Percentiles rank a stretch among this genome's conserved stretches.
Conservation (phyloP, 92 coral and sea anemone genomes). For the Zoanthus gigantus region DNA sequence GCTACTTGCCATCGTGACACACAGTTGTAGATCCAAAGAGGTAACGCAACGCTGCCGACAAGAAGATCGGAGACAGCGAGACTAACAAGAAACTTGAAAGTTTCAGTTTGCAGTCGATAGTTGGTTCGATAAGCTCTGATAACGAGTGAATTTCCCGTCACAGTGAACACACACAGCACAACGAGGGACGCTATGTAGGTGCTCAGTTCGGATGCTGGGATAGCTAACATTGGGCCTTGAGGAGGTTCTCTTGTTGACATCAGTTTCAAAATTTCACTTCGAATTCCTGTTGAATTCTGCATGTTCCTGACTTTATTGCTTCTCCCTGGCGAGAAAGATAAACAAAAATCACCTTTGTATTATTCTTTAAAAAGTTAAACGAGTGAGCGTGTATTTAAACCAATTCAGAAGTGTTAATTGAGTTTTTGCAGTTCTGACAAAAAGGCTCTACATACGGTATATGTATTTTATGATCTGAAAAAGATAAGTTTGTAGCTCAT, state of each 20-base stretch:
- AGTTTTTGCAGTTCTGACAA: no score
- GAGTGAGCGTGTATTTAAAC: background rate
- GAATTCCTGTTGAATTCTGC: slow-evolving; percentile 13
- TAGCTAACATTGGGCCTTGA: slow-evolving; percentile 10
- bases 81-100: slow-evolving; percentile 36
- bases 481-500: no score
- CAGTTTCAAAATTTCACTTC: background rate
- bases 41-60: slow-evolving; percentile 38
- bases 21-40: slow-evolving; percentile 36
- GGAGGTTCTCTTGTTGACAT: background rate
- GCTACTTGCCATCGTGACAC: slow-evolving; percentile 30
- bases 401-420: no score
- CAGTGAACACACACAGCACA: slow-evolving; percentile 10
- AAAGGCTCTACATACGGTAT: no score
- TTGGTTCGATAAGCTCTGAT: slow-evolving; percentile 30
- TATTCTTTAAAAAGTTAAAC: background rate
- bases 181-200: slow-evolving; percentile 12
- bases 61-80: slow-evolving; percentile 41
- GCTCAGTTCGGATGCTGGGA: slow-evolving; percentile 4
- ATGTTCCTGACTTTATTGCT: background rate
- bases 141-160: slow-evolving; percentile 31
- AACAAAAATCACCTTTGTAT: background rate
- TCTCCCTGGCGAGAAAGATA: background rate
- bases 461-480: no score
- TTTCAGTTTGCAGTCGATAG: slow-evolving; percentile 22